These are phyloP conservation scores for Alviniconcha strummeri DNA, from an alignment of 2,888 invertebrate genomes.

Conservation along the genomic window DNA sequence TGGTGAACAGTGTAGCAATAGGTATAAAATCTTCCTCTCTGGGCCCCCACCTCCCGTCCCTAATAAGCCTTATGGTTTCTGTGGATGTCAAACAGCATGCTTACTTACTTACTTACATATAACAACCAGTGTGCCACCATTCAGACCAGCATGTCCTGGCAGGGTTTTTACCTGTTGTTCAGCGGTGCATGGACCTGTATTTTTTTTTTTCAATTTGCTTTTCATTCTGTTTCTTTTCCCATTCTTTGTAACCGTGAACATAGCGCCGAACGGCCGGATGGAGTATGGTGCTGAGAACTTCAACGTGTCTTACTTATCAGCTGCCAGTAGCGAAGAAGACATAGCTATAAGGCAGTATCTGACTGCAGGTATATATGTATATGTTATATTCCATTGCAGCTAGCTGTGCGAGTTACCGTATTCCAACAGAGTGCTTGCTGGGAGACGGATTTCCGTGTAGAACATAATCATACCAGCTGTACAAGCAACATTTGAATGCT, in stretches of 20 bases:
- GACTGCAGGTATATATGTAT: conserved; percentile 11
- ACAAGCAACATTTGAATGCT: too few species aligned
- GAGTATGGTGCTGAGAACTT: not conserved
- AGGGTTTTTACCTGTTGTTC: not conserved
- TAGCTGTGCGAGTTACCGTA: not conserved
- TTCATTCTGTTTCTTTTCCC: not conserved
- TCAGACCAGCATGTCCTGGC: not conserved
- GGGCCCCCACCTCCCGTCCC: not conserved
- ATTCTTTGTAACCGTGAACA: not conserved
- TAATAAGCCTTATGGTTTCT: not conserved
- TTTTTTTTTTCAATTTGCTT: not conserved
- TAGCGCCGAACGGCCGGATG: not conserved
- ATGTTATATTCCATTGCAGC: not conserved
- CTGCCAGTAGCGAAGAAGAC: conserved; percentile 20
- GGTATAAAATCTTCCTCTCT: not conserved
- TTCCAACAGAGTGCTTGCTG: too few species aligned
- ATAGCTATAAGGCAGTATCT: not conserved
- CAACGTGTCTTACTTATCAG: conserved; percentile 19
- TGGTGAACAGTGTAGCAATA: not conserved
- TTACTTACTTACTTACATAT: too few species aligned
- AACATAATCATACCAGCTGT: too few species aligned
- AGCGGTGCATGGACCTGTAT: not conserved
- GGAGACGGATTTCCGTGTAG: too few species aligned
- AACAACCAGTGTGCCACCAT: not conserved
- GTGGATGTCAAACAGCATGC: too few species aligned